phyloP scores from a whole-genome alignment of 2,888 invertebrate genomes.

The Crocallis elinguaria region DNA sequence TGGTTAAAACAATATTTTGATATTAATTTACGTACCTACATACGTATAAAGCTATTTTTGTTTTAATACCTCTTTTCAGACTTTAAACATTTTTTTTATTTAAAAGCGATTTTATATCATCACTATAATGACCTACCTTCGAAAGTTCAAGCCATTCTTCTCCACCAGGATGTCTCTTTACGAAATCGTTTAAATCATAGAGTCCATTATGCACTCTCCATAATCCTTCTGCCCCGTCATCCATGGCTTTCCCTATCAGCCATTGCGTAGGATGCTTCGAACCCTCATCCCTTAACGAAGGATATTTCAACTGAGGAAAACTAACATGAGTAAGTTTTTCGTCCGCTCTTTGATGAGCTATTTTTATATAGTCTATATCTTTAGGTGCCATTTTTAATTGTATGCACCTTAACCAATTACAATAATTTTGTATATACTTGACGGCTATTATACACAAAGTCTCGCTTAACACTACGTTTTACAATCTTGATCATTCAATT shows the following conservation, averaged over 20 bases:
- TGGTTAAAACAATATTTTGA: no score
- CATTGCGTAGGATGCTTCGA: slow-evolving; percentile 77
- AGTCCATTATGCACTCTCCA: slow-evolving; percentile 91
- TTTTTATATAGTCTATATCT: slow-evolving; percentile 42
- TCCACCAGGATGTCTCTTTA: slow-evolving; percentile 94
- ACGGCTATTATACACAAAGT: slow-evolving; percentile 1
- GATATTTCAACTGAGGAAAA: slow-evolving; percentile 80
- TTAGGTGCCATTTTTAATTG: slow-evolving; percentile 43
- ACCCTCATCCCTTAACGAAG: slow-evolving; percentile 71
- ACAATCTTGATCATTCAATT: no score
- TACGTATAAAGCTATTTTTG: no score
- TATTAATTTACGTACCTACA: no score
- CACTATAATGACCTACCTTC: slow-evolving; percentile 73
- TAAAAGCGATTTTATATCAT: slow-evolving; percentile 17
- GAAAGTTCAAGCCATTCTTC: slow-evolving; percentile 89
- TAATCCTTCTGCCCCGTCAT: slow-evolving; percentile 89
- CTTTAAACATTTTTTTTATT: no score
- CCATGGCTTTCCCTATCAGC: slow-evolving; percentile 86
- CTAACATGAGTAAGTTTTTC: slow-evolving; percentile 68
- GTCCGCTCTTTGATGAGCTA: slow-evolving; percentile 53
- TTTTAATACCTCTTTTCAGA: no score
- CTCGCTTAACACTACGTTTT: slow-evolving; percentile 2
- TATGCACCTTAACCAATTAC: not conserved
- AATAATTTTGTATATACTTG: not conserved
- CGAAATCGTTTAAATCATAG: slow-evolving; percentile 93